Percentiles rank a stretch among this genome's conserved stretches.
Evolutionary conservation across 2,797 vertebrate species (phyloP).

Genomic region (Meriones psammophilus): DNA sequence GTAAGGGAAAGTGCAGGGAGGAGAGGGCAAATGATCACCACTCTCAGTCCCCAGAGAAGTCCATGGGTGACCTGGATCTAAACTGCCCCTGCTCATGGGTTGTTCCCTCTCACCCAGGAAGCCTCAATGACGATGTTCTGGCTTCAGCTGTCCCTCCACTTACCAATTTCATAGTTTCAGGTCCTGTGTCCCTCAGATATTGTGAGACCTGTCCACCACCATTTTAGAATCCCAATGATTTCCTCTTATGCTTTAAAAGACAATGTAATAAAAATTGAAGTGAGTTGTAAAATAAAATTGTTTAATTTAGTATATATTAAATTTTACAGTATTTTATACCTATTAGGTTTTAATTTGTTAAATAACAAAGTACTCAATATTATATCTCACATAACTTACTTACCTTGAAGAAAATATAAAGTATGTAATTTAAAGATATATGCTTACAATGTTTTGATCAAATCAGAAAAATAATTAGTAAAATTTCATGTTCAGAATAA

Average conservation of each 20-base stretch:
- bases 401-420: neutral
- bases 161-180: too few species aligned
- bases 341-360: neutral
- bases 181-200: too few species aligned
- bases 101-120: too few species aligned
- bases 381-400: neutral
- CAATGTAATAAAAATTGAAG: neutral
- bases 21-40: too few species aligned
- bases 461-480: neutral
- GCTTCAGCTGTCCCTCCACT: too few species aligned
- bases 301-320: neutral
- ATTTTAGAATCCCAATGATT: too few species aligned
- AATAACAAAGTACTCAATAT: neutral
- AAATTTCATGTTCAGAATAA: neutral
- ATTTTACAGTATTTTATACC: neutral
- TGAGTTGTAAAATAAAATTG: neutral
- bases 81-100: too few species aligned
- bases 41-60: too few species aligned
- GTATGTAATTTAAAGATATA: neutral
- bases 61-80: too few species aligned
- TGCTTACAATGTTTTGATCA: neutral
- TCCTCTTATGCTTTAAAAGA: slow-evolving; percentile 28
- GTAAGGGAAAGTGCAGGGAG: too few species aligned
- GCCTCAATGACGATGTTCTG: too few species aligned
- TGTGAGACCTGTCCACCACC: too few species aligned